A percentile compares a stretch with the other conserved stretches of the same genome.
phyloP scores from a whole-genome alignment of 2,888 invertebrate species.

The Disparrhopalites patrizii region DNA sequence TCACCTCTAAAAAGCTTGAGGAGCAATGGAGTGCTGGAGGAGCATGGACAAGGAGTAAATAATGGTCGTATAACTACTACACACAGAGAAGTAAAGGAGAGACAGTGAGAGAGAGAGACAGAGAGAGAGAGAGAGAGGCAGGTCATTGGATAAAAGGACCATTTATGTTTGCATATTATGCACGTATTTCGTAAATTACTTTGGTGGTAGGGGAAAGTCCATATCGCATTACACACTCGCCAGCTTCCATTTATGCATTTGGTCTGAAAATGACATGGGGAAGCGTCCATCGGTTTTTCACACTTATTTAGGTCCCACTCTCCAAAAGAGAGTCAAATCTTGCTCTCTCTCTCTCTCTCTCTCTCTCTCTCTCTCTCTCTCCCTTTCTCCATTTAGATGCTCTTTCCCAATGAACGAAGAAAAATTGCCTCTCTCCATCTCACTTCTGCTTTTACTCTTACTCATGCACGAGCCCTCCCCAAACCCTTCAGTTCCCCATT shows the following conservation, averaged over 20 bases:
- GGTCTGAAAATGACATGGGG: conserved; percentile 27
- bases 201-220: conserved; percentile 2
- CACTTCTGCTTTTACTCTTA: background rate
- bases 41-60: too few species aligned
- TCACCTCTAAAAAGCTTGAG: too few species aligned
- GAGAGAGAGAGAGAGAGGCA: too few species aligned
- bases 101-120: too few species aligned
- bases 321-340: background rate
- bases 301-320: conserved; percentile 4
- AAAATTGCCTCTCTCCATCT: too few species aligned
- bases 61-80: too few species aligned
- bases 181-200: conserved; percentile 2
- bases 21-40: too few species aligned
- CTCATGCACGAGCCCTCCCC: background rate
- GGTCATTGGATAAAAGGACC: background rate
- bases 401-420: too few species aligned
- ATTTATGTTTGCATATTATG: conserved; percentile 7
- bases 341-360: background rate
- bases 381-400: too few species aligned
- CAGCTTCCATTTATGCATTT: conserved; percentile 16
- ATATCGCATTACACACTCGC: conserved; percentile 26
- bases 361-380: background rate
- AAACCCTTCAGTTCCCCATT: too few species aligned
- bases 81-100: too few species aligned
- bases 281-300: conserved; percentile 13